Evolutionary conservation across 2,113 vertebrate genomes (phyloP).

Genomic region (Amblyornis subalaris): DNA sequence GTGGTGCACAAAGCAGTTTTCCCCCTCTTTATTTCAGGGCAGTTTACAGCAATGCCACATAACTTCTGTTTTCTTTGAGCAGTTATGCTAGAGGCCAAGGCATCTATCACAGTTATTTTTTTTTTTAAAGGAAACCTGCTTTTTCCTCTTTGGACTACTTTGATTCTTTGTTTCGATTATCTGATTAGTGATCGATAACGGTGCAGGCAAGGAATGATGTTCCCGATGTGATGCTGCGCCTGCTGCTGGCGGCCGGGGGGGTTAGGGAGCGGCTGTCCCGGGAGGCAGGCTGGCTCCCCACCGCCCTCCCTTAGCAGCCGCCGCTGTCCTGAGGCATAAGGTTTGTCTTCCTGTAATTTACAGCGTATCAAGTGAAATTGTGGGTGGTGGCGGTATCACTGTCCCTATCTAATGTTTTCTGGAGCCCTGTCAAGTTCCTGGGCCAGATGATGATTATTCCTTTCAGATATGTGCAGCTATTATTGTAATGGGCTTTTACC

Average conservation of each 20-base stretch:
- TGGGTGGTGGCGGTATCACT: background rate
- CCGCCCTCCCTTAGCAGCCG: background rate
- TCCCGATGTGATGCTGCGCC: rapidly evolving
- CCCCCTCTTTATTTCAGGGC: background rate
- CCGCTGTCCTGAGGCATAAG: background rate
- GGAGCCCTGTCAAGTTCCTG: slow-evolving; percentile 18
- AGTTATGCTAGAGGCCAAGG: background rate
- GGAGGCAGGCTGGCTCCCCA: background rate
- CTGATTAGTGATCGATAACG: background rate
- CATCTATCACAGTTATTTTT: background rate
- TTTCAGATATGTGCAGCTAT: background rate
- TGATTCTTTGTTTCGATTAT: background rate
- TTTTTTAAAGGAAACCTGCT: background rate
- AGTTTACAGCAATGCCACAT: rapidly evolving
- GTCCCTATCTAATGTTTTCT: slow-evolving; percentile 33
- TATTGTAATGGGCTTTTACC: slow-evolving; percentile 14
- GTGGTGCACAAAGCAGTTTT: background rate
- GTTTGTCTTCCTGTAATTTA: slow-evolving; percentile 42
- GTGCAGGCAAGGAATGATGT: rapidly evolving
- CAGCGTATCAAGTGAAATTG: background rate
- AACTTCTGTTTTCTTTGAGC: background rate
- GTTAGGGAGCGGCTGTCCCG: background rate
- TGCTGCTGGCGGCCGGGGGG: background rate
- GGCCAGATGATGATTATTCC: slow-evolving; percentile 26
- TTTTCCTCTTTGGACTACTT: background rate